A percentile compares a stretch with the other conserved stretches of the same genome.
phyloP scores from a whole-genome alignment of 2,113 vertebrate genomes.

The Amphiprion ocellaris region DNA sequence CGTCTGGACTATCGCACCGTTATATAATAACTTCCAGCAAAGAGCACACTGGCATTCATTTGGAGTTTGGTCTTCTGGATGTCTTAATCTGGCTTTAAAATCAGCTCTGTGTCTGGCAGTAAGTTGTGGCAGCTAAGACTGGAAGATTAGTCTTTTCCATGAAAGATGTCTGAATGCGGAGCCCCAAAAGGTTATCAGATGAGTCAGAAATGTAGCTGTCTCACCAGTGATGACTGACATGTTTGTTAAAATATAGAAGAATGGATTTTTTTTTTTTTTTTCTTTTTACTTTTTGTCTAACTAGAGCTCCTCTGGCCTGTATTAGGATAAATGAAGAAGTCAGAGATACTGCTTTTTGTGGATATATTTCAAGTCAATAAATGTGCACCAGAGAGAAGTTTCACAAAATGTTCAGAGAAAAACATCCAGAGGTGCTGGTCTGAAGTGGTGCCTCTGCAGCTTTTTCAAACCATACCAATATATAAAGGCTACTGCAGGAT shows the following conservation, averaged over 20 bases:
- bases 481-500: background rate
- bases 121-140: background rate
- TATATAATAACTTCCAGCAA: background rate
- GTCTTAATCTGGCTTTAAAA: background rate
- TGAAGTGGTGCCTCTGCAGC: background rate
- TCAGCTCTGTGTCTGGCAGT: background rate
- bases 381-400: background rate
- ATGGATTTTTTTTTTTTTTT: too few species aligned
- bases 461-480: background rate
- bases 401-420: constrained; percentile 2
- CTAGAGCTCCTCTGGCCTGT: background rate
- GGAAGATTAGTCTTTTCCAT: background rate
- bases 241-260: background rate
- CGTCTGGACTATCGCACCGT: background rate
- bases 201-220: background rate
- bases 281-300: background rate
- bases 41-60: background rate
- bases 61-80: background rate
- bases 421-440: background rate
- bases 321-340: background rate
- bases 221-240: background rate
- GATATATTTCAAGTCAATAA: constrained; percentile 3
- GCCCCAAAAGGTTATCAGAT: background rate
- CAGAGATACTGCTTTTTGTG: background rate
- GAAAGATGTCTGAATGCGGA: background rate